These are phyloP conservation scores for Cranoglanis bouderius DNA, from an alignment of 2,113 vertebrate genomes.

Conservation along the genomic window DNA sequence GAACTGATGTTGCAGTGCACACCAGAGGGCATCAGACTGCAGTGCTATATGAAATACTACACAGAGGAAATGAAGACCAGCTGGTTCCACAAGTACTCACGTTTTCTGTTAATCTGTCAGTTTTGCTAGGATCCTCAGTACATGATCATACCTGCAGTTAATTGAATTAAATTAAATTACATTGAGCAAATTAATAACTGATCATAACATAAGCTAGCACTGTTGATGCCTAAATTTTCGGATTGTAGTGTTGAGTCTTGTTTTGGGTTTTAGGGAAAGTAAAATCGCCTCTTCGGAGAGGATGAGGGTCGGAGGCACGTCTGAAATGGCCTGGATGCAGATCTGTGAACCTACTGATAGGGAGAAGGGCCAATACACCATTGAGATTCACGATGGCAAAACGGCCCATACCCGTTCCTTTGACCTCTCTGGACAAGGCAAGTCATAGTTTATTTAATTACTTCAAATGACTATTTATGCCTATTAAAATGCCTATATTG, in stretches of 20 bases:
- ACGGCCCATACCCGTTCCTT: conserved; percentile 81
- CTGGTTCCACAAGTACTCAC: conserved; percentile 88
- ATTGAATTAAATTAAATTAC: background rate
- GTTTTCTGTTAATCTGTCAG: background rate
- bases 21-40: conserved; percentile 92
- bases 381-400: conserved; percentile 85
- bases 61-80: conserved; percentile 91
- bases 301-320: conserved; percentile 87
- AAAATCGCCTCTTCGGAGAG: conserved; percentile 94
- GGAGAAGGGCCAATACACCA: conserved; percentile 92
- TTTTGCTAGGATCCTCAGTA: background rate
- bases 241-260: background rate
- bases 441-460: background rate
- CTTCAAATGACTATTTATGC: background rate
- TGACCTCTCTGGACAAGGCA: conserved; percentile 95
- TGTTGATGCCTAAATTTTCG: background rate
- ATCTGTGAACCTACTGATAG: conserved; percentile 91
- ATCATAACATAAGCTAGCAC: background rate
- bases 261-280: conserved; percentile 76
- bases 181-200: background rate
- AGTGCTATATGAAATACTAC: conserved; percentile 94
- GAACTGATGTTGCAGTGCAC: conserved; percentile 90
- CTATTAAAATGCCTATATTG: too few relatives aligned
- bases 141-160: background rate
- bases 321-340: conserved; percentile 93